Conservation (phyloP, 1,140 invertebrate species). For the Drosophila chauvacae region DNA sequence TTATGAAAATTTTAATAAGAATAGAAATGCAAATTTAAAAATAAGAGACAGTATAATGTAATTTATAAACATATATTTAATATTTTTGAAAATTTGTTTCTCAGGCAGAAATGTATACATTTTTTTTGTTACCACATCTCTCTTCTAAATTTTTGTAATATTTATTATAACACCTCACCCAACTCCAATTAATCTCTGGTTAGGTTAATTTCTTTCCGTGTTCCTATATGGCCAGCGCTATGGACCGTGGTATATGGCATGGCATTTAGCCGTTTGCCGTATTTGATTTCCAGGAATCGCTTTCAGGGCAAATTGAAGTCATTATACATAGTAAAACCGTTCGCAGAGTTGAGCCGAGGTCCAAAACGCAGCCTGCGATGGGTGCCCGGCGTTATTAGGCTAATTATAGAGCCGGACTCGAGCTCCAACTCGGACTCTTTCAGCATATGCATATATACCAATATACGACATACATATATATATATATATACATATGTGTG, state of each 20-base stretch:
- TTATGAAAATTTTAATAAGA: too few relatives aligned
- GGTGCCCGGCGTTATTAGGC: constrained; percentile 72
- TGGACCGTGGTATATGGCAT: constrained; percentile 54
- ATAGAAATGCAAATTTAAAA: too few relatives aligned
- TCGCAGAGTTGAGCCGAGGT: constrained; percentile 18
- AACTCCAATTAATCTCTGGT: background rate
- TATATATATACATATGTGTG: constrained; percentile 11
- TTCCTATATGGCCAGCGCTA: constrained; percentile 11
- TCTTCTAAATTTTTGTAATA: background rate
- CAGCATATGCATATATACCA: constrained; percentile 41
- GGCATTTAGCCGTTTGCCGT: constrained; percentile 79
- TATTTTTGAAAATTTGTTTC: too few relatives aligned
- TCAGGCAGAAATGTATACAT: background rate
- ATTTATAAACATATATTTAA: too few relatives aligned
- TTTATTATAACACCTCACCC: background rate
- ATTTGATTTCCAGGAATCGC: constrained; percentile 82
- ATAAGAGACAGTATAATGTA: too few relatives aligned
- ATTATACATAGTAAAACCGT: constrained; percentile 63
- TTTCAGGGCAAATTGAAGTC: constrained; percentile 81
- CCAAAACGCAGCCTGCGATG: constrained; percentile 33
- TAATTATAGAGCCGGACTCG: constrained; percentile 73
- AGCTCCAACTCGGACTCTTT: constrained; percentile 58
- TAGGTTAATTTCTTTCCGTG: background rate
- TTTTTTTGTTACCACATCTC: background rate
- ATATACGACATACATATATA: constrained; percentile 9